A percentile compares a stretch with the other conserved stretches of the same genome.
Conservation (phyloP, 2,888 invertebrate genomes). For the Cephalotes varians region DNA sequence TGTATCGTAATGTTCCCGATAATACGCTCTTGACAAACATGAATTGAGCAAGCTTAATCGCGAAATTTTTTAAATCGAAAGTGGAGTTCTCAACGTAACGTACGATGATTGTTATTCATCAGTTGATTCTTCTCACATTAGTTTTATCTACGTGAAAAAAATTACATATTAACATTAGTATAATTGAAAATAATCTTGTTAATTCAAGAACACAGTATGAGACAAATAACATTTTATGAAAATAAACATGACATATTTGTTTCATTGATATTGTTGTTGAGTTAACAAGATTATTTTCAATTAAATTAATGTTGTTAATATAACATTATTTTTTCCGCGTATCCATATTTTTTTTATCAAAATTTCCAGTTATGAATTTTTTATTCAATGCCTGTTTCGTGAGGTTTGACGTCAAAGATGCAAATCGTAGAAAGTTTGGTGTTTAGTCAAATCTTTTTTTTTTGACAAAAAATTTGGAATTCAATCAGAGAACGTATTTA, state of each 20-base stretch:
- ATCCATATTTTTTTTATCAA: background rate
- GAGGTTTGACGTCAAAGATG: background rate
- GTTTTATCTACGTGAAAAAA: background rate
- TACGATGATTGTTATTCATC: background rate
- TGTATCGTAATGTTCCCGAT: constrained; percentile 14
- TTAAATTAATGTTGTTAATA: background rate
- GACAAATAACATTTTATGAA: background rate
- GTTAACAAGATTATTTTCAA: no score
- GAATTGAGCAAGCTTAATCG: background rate
- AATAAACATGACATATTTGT: background rate
- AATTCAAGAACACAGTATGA: background rate
- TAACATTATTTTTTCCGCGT: background rate
- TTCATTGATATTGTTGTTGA: no score
- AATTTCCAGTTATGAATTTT: background rate
- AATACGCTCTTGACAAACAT: background rate
- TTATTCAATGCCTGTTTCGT: background rate
- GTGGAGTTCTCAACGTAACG: background rate
- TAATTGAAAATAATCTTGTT: background rate
- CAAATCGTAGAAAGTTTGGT: background rate
- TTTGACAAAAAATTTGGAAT: background rate
- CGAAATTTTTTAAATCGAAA: background rate
- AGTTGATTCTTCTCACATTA: background rate
- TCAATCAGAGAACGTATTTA: background rate
- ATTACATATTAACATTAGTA: background rate
- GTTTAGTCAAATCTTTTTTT: background rate